phyloP scores from a whole-genome alignment of 2,888 invertebrate species.

The Hetaerina titia region DNA sequence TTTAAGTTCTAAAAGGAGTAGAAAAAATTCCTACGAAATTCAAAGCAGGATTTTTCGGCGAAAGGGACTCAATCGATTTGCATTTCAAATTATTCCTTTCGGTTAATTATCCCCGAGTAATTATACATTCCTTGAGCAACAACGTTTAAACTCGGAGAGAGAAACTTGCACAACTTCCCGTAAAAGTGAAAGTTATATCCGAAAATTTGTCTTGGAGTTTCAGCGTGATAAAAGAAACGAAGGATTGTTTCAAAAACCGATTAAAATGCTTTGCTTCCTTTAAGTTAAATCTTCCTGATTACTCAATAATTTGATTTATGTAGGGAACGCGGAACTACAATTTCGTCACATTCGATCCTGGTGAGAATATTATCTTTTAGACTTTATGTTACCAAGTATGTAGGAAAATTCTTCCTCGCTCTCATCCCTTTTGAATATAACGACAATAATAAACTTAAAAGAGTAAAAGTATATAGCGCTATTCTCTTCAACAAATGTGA shows the following conservation, averaged over 20 bases:
- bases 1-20: neutral
- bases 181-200: constrained; percentile 39
- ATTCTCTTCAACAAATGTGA: neutral
- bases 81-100: constrained; percentile 1
- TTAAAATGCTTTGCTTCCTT: constrained; percentile 15
- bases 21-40: neutral
- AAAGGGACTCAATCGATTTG: neutral
- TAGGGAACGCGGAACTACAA: neutral
- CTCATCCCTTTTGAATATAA: neutral
- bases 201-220: neutral
- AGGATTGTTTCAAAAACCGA: neutral
- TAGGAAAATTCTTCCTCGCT: neutral
- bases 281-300: neutral
- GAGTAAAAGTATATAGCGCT: neutral
- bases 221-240: neutral
- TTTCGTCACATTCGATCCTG: neutral
- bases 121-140: constrained; percentile 35
- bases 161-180: neutral
- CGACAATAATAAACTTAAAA: neutral
- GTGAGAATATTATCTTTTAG: neutral
- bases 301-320: constrained; percentile 2
- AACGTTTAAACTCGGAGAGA: neutral
- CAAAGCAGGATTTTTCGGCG: neutral
- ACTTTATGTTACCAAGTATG: neutral
- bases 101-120: neutral